Evolutionary conservation across 1,140 invertebrate species (phyloP).

Genomic region (Drosophila athabasca): DNA sequence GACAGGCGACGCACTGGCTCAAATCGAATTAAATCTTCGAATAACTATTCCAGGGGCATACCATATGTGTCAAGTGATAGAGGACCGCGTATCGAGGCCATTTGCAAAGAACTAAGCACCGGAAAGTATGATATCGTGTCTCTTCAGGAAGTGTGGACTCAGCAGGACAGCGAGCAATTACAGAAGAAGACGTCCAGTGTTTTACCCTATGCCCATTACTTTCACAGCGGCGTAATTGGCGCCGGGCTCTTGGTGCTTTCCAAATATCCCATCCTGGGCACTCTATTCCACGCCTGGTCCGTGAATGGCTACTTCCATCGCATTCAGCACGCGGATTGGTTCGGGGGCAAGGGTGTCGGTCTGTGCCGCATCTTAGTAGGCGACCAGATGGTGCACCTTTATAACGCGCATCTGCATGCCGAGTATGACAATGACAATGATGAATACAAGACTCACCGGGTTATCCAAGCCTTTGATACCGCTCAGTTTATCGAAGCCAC

Average conservation of each 20-base stretch:
- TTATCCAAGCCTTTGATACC: conserved; percentile 96
- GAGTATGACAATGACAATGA: conserved; percentile 94
- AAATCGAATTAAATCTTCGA: conserved; percentile 52
- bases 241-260: conserved; percentile 97
- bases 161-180: conserved; percentile 89
- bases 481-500: conserved; percentile 96
- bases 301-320: conserved; percentile 99
- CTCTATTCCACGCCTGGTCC: conserved; percentile 95
- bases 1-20: conserved; percentile 9
- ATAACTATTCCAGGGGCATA: conserved; percentile 89
- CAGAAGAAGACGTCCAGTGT: conserved; percentile 86
- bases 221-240: conserved; percentile 96
- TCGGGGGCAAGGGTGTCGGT: conserved; percentile 98
- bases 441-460: conserved; percentile 94
- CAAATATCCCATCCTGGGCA: conserved; percentile 92
- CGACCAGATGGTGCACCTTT: conserved; percentile 90
- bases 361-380: conserved; percentile 90
- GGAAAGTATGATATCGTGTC: conserved; percentile 94
- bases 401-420: conserved; percentile 97
- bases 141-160: conserved; percentile 95
- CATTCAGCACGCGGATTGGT: conserved; percentile 98
- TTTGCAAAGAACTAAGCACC: conserved; percentile 88
- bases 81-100: conserved; percentile 90
- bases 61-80: conserved; percentile 91
- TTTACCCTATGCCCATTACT: conserved; percentile 95